Percentiles rank a stretch among this genome's conserved stretches.
Conservation (phyloP, 2,113 vertebrate genomes). For the Danionella cerebrum region DNA sequence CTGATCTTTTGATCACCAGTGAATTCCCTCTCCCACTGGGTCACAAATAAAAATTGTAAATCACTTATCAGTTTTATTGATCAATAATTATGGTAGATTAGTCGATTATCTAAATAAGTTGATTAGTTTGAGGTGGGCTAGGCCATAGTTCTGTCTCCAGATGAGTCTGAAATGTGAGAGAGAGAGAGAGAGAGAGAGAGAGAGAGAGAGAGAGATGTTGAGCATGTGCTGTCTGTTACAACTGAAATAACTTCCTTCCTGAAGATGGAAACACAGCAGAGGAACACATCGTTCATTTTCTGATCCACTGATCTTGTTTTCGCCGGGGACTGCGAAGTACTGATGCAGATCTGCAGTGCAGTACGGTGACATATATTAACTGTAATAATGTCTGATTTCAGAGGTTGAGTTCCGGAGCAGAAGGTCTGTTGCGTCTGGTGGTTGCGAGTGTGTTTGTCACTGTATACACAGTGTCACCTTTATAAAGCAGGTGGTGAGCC, state of each 20-base stretch:
- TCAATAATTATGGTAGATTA: no score
- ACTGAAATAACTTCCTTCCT: background rate
- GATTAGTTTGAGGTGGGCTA: no score
- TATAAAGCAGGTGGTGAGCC: constrained; percentile 51
- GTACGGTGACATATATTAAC: no score
- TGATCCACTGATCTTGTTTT: background rate
- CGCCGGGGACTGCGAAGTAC: background rate
- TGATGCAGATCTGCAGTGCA: background rate
- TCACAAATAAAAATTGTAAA: no score
- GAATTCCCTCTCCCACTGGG: no score
- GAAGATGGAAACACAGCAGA: background rate
- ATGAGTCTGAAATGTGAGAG: background rate
- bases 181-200: background rate
- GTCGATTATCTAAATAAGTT: no score
- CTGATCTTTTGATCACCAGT: no score
- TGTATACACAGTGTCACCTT: constrained; percentile 17
- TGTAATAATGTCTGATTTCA: background rate
- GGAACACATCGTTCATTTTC: background rate
- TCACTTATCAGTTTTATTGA: no score
- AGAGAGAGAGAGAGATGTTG: background rate
- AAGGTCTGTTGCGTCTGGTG: background rate
- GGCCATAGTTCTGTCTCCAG: no score
- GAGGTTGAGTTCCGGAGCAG: background rate
- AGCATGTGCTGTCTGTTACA: constrained; percentile 16
- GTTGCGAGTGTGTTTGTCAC: background rate